phyloP scores from a whole-genome alignment of 2,797 vertebrate species.

The Phrynocephalus forsythii region DNA sequence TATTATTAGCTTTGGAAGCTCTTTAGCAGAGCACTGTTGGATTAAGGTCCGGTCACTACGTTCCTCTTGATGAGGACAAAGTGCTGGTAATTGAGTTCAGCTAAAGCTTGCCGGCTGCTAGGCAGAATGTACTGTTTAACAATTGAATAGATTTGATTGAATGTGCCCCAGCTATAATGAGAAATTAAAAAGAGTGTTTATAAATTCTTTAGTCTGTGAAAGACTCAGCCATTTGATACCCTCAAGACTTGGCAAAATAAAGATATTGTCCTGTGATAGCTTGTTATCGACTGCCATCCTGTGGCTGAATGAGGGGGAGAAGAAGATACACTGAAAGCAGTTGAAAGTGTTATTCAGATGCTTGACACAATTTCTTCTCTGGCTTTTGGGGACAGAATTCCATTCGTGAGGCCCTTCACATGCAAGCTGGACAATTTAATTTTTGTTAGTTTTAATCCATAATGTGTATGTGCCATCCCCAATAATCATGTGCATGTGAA shows the following conservation, averaged over 20 bases:
- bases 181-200: background rate
- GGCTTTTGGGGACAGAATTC: too few relatives aligned
- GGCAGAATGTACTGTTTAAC: background rate
- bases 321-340: background rate
- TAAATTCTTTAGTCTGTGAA: background rate
- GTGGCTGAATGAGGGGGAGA: background rate
- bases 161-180: background rate
- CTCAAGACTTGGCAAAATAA: background rate
- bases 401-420: too few relatives aligned
- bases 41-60: background rate
- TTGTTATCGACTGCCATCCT: constrained; percentile 26
- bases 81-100: background rate
- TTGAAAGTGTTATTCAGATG: background rate
- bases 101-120: background rate
- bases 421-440: too few relatives aligned
- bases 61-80: background rate
- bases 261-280: background rate
- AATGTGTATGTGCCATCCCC: too few relatives aligned
- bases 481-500: too few relatives aligned
- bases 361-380: background rate
- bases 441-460: too few relatives aligned
- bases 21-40: background rate
- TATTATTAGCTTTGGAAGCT: background rate
- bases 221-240: background rate
- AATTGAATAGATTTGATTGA: background rate